Percentiles rank a stretch among this genome's conserved stretches.
Conservation (phyloP, 2,888 invertebrate genomes). For the Orthosia incerta region DNA sequence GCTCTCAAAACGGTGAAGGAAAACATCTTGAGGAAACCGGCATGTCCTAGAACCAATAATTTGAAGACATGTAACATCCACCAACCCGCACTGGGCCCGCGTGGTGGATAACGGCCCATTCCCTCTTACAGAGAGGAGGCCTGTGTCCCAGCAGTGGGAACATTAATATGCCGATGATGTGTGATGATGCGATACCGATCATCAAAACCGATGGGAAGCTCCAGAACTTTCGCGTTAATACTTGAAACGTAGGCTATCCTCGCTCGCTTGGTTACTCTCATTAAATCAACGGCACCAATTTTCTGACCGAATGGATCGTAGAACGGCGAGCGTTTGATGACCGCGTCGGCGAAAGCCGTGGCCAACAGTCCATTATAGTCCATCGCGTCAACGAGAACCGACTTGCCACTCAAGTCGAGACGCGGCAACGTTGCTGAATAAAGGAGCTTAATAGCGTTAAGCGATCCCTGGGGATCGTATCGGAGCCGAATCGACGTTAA, state of each 20-base stretch:
- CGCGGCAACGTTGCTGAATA: conserved; percentile 19
- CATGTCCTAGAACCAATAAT: too few relatives aligned
- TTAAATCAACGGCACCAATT: conserved; percentile 41
- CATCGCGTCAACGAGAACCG: conserved; percentile 33
- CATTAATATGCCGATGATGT: too few relatives aligned
- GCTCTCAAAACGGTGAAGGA: too few relatives aligned
- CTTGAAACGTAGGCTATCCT: conserved; percentile 17
- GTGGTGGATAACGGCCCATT: too few relatives aligned
- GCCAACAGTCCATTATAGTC: conserved; percentile 49
- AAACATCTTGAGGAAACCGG: too few relatives aligned
- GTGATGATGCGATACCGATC: conserved; percentile 45
- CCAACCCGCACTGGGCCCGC: too few relatives aligned
- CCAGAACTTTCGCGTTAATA: conserved; percentile 29
- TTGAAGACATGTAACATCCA: too few relatives aligned
- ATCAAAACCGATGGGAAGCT: conserved; percentile 39
- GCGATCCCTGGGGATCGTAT: conserved; percentile 24
- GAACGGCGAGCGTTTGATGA: conserved; percentile 29
- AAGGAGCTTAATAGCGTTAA: conserved; percentile 40
- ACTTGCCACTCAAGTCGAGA: conserved; percentile 48
- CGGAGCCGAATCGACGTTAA: conserved; percentile 25
- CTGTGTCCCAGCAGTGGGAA: too few relatives aligned
- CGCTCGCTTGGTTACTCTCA: conserved; percentile 29
- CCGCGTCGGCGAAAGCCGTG: conserved; percentile 34
- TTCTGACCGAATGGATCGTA: conserved; percentile 8
- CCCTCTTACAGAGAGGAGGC: too few relatives aligned